Base-by-base conservation (phyloP, 2,888 invertebrate species). In the Apocheima hispidaria region DNA sequence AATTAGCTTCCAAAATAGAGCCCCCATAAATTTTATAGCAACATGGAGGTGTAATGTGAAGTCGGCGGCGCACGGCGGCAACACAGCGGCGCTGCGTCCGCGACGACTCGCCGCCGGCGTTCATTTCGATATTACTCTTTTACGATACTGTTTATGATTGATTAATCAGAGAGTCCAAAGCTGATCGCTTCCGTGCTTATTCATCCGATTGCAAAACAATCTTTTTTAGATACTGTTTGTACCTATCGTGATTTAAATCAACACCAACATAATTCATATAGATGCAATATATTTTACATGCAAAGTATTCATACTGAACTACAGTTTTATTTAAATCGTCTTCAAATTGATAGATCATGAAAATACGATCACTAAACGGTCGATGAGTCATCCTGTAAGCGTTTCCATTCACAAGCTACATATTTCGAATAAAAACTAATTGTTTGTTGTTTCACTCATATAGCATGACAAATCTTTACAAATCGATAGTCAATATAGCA, bases 1-100 rank as follows among this genome's bases (percentile, higher is more conserved):
- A 90, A 90, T 90, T 88, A 88, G 88, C 84, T 85, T 82, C 85
- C 81, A 88, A 90, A 90, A 88, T 90, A 84, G 86, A 84, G 83
- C 83, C 84, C 79, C 79, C 82, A 89, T 90, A 90, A 90, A 90
- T 86, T 89, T 90, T 89, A 89, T 87, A 84, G 84, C 86, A 81
- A 84, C 79, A 82, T 79, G 73, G 77, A 84, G 81, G 80, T 81
- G 80, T 79, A 83, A 81, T 78, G 82, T 78, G 72, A 75, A 73
- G 75, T 74, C 73, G 77, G 75, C 61, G 70, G 71, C 58, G 65
- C n/a, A n/a, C n/a, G n/a, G n/a, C n/a, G n/a, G n/a, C n/a, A n/a
- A n/a, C n/a, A 72, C 66, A 36, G 64, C 53, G 18, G 61, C 43
- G 55, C 49, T 33, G 74, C 66, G 73, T 68, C 60, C 60, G 65